phyloP scores from a whole-genome alignment of 2,888 invertebrate species.

The Glaucopsyche alexis region DNA sequence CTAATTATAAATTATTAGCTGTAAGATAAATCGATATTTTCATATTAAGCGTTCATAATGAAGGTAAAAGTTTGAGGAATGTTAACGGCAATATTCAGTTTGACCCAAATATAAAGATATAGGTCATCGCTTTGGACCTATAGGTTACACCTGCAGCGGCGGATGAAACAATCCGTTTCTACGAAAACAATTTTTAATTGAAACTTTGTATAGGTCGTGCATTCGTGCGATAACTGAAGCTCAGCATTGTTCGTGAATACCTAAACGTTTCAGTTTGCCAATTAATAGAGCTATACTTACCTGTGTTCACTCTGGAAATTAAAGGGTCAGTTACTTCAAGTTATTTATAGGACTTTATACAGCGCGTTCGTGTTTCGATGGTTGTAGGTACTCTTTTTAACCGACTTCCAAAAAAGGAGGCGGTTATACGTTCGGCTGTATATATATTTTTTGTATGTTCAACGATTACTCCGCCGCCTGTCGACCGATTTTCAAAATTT shows the following conservation, averaged over 20 bases:
- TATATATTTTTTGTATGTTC: too few species aligned
- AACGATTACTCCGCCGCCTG: too few species aligned
- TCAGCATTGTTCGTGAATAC: constrained; percentile 29
- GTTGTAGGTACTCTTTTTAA: too few species aligned
- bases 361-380: too few species aligned
- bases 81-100: constrained; percentile 50
- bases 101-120: constrained; percentile 68
- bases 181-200: constrained; percentile 55
- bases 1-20: neutral
- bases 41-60: constrained; percentile 18
- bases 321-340: neutral
- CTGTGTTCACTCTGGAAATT: neutral
- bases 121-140: constrained; percentile 56
- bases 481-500: too few species aligned
- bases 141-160: constrained; percentile 33
- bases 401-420: too few species aligned
- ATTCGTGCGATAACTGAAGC: constrained; percentile 36
- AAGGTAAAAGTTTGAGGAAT: constrained; percentile 28
- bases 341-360: too few species aligned
- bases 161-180: constrained; percentile 50
- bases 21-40: neutral
- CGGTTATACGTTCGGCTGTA: too few species aligned
- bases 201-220: constrained; percentile 48
- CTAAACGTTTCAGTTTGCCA: constrained; percentile 29
- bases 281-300: constrained; percentile 17